These are phyloP conservation scores for Brotula barbata DNA, from an alignment of 2,797 vertebrate genomes.

Conservation along the genomic window DNA sequence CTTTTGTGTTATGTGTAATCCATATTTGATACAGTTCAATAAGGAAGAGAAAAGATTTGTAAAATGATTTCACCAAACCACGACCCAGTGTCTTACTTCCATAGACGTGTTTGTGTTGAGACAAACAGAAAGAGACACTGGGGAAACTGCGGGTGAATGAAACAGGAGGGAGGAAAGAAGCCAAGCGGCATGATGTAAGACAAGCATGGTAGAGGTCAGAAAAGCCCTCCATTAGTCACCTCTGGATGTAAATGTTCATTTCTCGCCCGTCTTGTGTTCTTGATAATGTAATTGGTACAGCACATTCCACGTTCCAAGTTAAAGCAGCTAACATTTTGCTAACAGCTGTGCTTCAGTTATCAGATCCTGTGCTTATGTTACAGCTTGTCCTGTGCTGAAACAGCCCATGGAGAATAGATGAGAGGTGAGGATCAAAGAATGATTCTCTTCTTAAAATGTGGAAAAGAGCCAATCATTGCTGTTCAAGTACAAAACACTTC, in stretches of 20 bases:
- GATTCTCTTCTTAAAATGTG: background rate
- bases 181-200: constrained; percentile 12
- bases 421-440: constrained; percentile 1
- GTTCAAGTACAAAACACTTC: too few species aligned
- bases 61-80: too few species aligned
- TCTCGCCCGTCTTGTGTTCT: background rate
- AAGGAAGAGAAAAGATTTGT: background rate
- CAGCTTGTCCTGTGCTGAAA: background rate
- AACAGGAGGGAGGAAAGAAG: background rate
- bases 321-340: constrained; percentile 13
- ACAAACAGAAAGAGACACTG: background rate
- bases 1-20: too few species aligned
- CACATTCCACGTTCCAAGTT: constrained; percentile 25
- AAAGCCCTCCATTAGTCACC: constrained; percentile 3
- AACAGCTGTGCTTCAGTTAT: constrained; percentile 1
- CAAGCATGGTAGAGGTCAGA: background rate
- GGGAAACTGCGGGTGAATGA: constrained; percentile 1
- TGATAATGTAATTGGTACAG: constrained; percentile 7
- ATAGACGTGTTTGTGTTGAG: background rate
- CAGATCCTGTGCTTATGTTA: constrained; percentile 6
- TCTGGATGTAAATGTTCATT: constrained; percentile 3
- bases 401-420: background rate
- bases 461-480: background rate
- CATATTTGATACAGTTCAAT: background rate
- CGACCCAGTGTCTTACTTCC: too few species aligned